A percentile compares a stretch with the other conserved stretches of the same genome.
phyloP scores from a whole-genome alignment of 2,113 vertebrate genomes.

The Dipodomys merriami region DNA sequence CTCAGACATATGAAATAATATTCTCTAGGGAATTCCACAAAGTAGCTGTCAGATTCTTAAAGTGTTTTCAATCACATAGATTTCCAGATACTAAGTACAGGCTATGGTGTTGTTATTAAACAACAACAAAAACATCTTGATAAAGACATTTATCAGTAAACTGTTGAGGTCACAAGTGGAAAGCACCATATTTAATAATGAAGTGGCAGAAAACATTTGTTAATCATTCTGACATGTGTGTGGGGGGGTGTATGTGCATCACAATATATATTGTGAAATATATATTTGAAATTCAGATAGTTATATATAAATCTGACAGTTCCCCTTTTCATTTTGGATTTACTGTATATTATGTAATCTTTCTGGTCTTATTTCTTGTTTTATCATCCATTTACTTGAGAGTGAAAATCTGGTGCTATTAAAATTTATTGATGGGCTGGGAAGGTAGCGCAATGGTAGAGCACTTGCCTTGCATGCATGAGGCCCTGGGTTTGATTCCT shows the following conservation, averaged over 20 bases:
- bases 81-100: background rate
- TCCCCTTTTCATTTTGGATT: background rate
- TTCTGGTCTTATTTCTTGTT: background rate
- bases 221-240: background rate
- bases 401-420: constrained; percentile 9
- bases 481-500: no score
- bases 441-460: no score
- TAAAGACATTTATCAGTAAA: constrained; percentile 23
- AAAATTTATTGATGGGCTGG: background rate
- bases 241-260: no score
- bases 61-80: constrained; percentile 31
- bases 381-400: background rate
- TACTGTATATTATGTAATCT: background rate
- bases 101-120: constrained; percentile 11
- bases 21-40: constrained; percentile 7
- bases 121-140: constrained; percentile 2
- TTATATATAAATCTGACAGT: background rate
- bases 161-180: background rate
- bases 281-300: background rate
- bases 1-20: constrained; percentile 26
- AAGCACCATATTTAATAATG: constrained; percentile 18
- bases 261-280: background rate
- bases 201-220: background rate
- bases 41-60: constrained; percentile 31
- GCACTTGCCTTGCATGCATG: no score